A percentile compares a stretch with the other conserved stretches of the same genome.
Conservation (phyloP, 1,140 invertebrate species). For the Holcopasites calliopsidis region DNA sequence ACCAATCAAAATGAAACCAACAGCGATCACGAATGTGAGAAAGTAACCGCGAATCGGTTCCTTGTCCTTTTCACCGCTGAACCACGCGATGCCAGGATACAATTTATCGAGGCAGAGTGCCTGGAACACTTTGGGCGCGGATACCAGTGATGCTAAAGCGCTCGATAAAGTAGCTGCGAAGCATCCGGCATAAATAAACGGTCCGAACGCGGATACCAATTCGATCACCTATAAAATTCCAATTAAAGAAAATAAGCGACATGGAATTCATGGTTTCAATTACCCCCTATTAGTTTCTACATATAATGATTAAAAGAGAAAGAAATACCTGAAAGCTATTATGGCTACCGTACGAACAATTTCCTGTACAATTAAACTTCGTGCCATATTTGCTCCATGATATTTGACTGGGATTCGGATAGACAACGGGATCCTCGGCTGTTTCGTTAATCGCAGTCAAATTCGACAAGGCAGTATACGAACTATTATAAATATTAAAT, state of each 20-base stretch:
- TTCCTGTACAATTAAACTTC: constrained; percentile 70
- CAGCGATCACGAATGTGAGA: constrained; percentile 93
- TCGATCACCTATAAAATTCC: constrained; percentile 89
- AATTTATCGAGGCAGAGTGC: constrained; percentile 97
- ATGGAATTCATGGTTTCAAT: not conserved
- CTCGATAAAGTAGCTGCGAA: constrained; percentile 98
- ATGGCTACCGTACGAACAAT: constrained; percentile 88
- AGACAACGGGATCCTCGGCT: constrained; percentile 19
- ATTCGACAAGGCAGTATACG: constrained; percentile 28
- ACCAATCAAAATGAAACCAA: constrained; percentile 94
- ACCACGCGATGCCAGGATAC: constrained; percentile 95
- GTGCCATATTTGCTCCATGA: constrained; percentile 72
- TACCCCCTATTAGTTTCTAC: no score
- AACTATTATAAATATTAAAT: constrained; percentile 47
- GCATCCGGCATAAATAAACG: constrained; percentile 96
- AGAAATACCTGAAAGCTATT: constrained; percentile 87
- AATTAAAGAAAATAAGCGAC: not conserved
- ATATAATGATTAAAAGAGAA: not conserved
- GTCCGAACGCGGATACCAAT: constrained; percentile 92
- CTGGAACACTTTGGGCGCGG: constrained; percentile 96
- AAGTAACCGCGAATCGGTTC: constrained; percentile 96
- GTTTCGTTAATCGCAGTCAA: constrained; percentile 26
- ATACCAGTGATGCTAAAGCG: constrained; percentile 96
- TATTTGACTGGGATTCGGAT: constrained; percentile 10
- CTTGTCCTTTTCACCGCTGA: constrained; percentile 95